Base-by-base conservation (phyloP, 1,140 invertebrate genomes). In the Magallana gigas region DNA sequence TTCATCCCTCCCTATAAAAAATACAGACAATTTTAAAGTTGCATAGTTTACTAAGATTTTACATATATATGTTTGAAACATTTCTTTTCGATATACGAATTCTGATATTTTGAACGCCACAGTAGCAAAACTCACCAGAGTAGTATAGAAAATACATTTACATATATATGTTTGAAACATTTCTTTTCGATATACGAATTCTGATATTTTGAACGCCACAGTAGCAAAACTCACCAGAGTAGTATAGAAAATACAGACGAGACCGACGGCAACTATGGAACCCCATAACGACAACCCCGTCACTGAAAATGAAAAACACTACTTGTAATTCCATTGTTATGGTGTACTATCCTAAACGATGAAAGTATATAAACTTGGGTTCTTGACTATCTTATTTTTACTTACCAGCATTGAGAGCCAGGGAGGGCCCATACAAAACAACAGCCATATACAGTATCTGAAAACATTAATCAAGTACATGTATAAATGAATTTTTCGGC, bases 381-480 rank as follows among this genome's bases (percentile, higher is more conserved):
- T 36, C 12, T 71, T n/a, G 58, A 9, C 11, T 29, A 29, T 8
- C 23, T 23, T 23, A 23, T 23, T 23, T 59, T 87, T 23, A 58
- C 81, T n/a, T 88, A 92, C 91, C 91, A 89, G 90, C 89, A 88
- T 90, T 92, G 8, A 92, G 68, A 57, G 98, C 98, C 87, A 99
- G 95, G 14, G 98, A 97, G n/a, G 98, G 98, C 2, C 98, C 98
- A 93, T 98, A 98, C 4, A 99, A 97, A 7, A 98, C 98, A 6
- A 99, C 97, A 1, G 98, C 97, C 59, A 98, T 98, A 93, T 99
- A 99, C 36, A 98, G 95, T 90, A 97, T 95, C 97, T 98, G 94
- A 84, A 93, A 91, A 59, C 87, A 85, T 84, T 82, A 82, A 90
- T 36, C 36, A 36, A 48, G 36, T 48, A 48, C 36, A 36, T 2